Evolutionary conservation across 2,113 vertebrate genomes (phyloP).

Genomic region (Sorex fumeus): DNA sequence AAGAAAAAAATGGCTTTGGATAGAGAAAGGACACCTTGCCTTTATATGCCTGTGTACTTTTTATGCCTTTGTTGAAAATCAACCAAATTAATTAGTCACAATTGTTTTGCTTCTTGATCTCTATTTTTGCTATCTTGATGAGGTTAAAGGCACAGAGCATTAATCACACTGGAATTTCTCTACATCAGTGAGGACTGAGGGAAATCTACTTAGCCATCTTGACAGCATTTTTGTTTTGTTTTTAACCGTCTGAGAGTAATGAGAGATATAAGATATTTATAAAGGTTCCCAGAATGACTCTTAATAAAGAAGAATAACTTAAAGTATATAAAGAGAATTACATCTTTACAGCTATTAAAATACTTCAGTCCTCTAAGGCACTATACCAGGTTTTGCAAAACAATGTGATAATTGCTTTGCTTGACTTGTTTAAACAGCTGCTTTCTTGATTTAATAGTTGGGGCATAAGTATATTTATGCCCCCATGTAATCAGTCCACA

Average conservation of each 20-base stretch:
- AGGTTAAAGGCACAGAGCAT: neutral
- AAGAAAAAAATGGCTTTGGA: neutral
- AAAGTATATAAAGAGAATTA: slow-evolving; percentile 64
- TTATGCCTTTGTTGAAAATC: slow-evolving; percentile 9
- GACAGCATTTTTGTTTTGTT: neutral
- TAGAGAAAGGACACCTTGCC: neutral
- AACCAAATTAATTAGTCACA: neutral
- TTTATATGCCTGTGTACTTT: neutral
- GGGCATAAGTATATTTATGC: slow-evolving; percentile 86
- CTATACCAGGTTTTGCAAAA: slow-evolving; percentile 61
- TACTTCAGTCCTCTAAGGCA: slow-evolving; percentile 52
- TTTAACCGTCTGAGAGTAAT: neutral
- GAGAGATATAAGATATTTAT: neutral
- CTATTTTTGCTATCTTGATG: neutral
- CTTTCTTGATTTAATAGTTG: slow-evolving; percentile 81
- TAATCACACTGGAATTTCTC: neutral
- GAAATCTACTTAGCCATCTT: neutral
- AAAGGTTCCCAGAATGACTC: neutral
- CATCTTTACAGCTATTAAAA: slow-evolving; percentile 67
- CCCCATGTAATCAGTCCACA: slow-evolving; percentile 86
- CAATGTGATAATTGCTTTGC: slow-evolving; percentile 81
- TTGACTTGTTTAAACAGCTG: slow-evolving; percentile 80
- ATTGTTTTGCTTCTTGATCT: neutral
- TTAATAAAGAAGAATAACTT: neutral
- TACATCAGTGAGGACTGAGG: neutral